Base-by-base conservation (phyloP, 2,888 invertebrate genomes). In the Clivina fossor region DNA sequence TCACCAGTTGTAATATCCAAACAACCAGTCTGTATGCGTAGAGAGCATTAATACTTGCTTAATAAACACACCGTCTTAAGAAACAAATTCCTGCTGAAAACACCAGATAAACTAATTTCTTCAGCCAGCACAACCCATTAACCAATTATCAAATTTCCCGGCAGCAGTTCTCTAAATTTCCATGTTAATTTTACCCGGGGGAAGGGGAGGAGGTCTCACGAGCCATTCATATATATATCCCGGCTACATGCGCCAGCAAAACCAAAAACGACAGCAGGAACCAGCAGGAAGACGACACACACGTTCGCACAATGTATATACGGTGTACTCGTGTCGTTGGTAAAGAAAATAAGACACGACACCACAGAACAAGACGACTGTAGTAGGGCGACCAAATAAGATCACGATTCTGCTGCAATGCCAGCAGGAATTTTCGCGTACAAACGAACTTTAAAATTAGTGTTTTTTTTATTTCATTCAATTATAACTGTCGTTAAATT, bases 191-290 rank as follows among this genome's bases (percentile, higher is more conserved):
- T 30, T n/a, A n/a, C n/a, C 15, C 33, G 22, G 20, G 11, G n/a
- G n/a, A n/a, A n/a, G n/a, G n/a, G n/a, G n/a, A n/a, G n/a, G n/a
- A n/a, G n/a, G 13, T 32, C 18, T 46, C 30, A 30, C 30, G 32
- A 20, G 30, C 37, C 48, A 48, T 48, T 48, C 35, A 48, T 48
- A 48, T 24, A n/a, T n/a, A n/a, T 47, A 33, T 47, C 11, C 47
- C 33, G 11, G 26, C 43, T 15, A 35, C 35, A 35, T 16, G 35
- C n/a, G 41, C n/a, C n/a, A n/a, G n/a, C n/a, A n/a, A n/a, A n/a
- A n/a, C n/a, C 24, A 22, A 15, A 26, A 7, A 30, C 11, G 13
- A n/a, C 20, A 22, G 41, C 20, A 22, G 40, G 40, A 40, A 40
- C 3, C 24, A 5, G 35, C 35, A 22, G 41, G 22, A 40, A 15